These are phyloP conservation scores for Wiebesia pumilae DNA, from an alignment of 1,140 invertebrate genomes.

Conservation along the genomic window DNA sequence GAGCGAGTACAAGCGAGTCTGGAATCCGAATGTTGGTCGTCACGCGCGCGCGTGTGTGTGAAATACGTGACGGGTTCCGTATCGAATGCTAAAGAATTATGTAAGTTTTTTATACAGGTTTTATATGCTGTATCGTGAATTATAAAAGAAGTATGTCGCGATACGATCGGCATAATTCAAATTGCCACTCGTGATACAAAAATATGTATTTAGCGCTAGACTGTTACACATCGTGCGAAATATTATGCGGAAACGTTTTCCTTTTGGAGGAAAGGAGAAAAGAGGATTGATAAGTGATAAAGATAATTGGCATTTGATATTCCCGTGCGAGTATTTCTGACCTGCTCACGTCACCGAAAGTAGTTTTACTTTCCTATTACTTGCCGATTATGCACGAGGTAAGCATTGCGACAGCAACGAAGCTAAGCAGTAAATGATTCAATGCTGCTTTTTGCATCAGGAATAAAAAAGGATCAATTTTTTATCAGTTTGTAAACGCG, in stretches of 20 bases:
- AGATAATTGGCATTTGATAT: neutral
- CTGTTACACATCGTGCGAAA: neutral
- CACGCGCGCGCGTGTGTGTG: neutral
- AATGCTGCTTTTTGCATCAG: too few species aligned
- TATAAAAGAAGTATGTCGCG: conserved; percentile 5
- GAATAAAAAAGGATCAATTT: too few species aligned
- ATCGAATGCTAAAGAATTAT: neutral
- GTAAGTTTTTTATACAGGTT: neutral
- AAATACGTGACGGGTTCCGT: neutral
- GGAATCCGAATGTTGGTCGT: neutral
- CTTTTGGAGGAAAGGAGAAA: neutral
- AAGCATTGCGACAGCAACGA: too few species aligned
- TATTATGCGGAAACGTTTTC: neutral
- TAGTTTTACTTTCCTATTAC: too few species aligned
- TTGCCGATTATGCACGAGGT: neutral
- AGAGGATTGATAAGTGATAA: neutral
- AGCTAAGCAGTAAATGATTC: too few species aligned
- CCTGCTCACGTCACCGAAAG: too few species aligned
- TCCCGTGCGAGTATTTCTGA: too few species aligned
- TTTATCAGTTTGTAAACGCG: too few species aligned
- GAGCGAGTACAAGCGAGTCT: neutral
- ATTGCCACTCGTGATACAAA: neutral
- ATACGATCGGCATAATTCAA: conserved; percentile 3
- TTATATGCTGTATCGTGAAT: neutral
- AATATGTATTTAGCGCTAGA: neutral